Base-by-base conservation (phyloP, 2,888 invertebrate genomes). In the Drosophila peninsularis region DNA sequence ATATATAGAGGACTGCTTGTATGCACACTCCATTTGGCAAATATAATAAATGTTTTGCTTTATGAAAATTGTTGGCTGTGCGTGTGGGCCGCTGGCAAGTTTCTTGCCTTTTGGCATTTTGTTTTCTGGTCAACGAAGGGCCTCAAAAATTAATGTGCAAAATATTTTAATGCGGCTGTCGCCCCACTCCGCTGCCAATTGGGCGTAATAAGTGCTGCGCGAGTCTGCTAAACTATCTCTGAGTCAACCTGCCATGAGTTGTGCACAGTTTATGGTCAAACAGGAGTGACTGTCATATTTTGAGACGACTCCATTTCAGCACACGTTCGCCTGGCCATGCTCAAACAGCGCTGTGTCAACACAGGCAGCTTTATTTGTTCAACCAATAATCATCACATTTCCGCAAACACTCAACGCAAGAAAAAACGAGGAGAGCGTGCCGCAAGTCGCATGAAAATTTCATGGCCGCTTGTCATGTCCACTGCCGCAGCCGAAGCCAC, bases 361-460 rank as follows among this genome's bases (percentile, higher is more conserved):
- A 68, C 49, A 36, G 75, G 45, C 52, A 47, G 63, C 71, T 58
- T 70, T 85, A 76, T 85, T 88, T 88, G 80, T 62, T 65, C 71
- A 80, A 81, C 76, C 89, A 85, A 85, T 85, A 88, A 85, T 85
- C 87, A 87, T 85, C 87, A 81, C 88, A 88, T 85, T 85, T 85
- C 85, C 76, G 80, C 88, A 88, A 83, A 84, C 64, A 86, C 68
- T 78, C 68, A 41, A 62, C 34, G 45, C 13, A 5, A 24, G 21
- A 54, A 27, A 44, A 37, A 21, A 5, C 24, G 14, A 30, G 49
- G 54, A 17, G 34, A 49, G 54, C 56, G 49, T 53, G 65, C 61
- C 68, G 52, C 61, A 70, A 68, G 64, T 60, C 65, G 61, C 79
- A 83, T 83, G 75, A 83, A 88, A 88, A 58, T 85, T 85, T 85